These are phyloP conservation scores for Drosophila rubida DNA, from an alignment of 2,888 invertebrate genomes.

Conservation along the genomic window DNA sequence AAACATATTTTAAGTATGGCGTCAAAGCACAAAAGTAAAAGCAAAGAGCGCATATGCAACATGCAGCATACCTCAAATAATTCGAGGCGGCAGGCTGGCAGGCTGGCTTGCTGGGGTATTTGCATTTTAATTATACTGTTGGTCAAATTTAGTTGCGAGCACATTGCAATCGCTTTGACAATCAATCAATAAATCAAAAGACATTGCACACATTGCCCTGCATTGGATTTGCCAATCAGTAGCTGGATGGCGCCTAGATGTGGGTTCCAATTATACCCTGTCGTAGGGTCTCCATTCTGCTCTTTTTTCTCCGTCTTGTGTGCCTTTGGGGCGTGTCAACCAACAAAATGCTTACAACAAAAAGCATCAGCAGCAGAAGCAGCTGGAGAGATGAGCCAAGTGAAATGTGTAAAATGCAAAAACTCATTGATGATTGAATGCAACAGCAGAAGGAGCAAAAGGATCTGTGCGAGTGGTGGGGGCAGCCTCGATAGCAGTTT, in stretches of 20 bases:
- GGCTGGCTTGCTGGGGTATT: constrained; percentile 26
- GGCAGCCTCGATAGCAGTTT: constrained; percentile 28
- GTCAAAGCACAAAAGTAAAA: constrained; percentile 8
- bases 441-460: constrained; percentile 32
- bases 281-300: not conserved
- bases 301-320: not conserved
- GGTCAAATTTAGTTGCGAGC: constrained; percentile 39
- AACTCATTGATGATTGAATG: constrained; percentile 76
- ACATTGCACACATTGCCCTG: constrained; percentile 42
- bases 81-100: constrained; percentile 7
- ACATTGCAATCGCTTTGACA: constrained; percentile 64
- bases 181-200: constrained; percentile 72
- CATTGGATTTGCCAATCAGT: constrained; percentile 62
- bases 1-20: constrained; percentile 37
- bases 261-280: constrained; percentile 66
- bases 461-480: constrained; percentile 3
- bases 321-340: constrained; percentile 45
- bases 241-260: constrained; percentile 34
- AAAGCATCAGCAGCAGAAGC: constrained; percentile 39
- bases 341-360: constrained; percentile 54
- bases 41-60: constrained; percentile 6
- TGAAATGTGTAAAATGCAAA: constrained; percentile 74
- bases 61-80: constrained; percentile 26
- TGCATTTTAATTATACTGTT: constrained; percentile 63
- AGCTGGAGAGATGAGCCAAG: constrained; percentile 52